Evolutionary conservation across 2,888 invertebrate species (phyloP).

Genomic region (Acleris literana): DNA sequence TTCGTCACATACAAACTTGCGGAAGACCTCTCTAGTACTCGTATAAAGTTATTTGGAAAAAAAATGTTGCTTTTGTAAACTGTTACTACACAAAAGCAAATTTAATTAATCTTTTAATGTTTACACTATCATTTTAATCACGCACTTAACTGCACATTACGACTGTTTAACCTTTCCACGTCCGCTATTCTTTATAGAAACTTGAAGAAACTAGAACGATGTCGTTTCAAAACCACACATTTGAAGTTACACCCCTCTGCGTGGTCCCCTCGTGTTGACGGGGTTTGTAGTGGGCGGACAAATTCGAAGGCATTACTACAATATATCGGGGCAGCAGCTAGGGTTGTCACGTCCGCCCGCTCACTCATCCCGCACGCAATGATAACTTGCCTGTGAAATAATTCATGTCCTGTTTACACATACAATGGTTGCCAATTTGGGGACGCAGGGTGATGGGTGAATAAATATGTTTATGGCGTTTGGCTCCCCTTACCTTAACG

Average conservation of each 20-base stretch:
- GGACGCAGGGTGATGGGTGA: constrained; percentile 42
- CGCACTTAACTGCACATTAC: not conserved
- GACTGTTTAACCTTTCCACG: not conserved
- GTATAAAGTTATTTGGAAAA: too few species aligned
- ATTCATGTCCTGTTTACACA: constrained; percentile 56
- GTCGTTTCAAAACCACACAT: constrained; percentile 17
- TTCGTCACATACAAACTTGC: too few species aligned
- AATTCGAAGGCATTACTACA: constrained; percentile 62
- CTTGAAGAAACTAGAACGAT: constrained; percentile 2
- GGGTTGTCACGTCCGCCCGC: constrained; percentile 44
- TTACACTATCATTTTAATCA: not conserved
- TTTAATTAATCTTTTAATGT: too few species aligned
- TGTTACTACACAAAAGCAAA: too few species aligned
- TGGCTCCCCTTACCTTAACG: not conserved
- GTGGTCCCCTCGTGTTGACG: constrained; percentile 45
- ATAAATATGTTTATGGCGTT: constrained; percentile 19
- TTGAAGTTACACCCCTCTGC: constrained; percentile 21
- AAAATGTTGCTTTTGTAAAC: too few species aligned
- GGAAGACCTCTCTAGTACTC: too few species aligned
- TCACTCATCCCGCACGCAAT: constrained; percentile 44
- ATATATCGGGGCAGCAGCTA: constrained; percentile 53
- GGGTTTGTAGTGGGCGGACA: constrained; percentile 57
- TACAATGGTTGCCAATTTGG: constrained; percentile 55
- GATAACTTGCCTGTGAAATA: constrained; percentile 54
- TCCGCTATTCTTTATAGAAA: not conserved